A percentile compares a stretch with the other conserved stretches of the same genome.
Conservation (phyloP, 2,797 vertebrate species). For the Dermochelys coriacea region DNA sequence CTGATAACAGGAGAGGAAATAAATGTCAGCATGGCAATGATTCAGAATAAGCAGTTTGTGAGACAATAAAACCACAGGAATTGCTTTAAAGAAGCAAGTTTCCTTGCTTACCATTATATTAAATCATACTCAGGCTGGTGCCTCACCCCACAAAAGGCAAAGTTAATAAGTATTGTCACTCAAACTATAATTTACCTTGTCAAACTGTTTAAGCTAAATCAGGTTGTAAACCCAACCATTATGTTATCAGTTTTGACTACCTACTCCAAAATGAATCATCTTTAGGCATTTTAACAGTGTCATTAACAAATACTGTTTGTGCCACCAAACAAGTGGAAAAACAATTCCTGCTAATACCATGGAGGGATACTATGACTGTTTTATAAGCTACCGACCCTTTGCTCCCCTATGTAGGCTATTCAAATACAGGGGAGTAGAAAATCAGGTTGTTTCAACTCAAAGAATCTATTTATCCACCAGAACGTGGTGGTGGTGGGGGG, state of each 20-base stretch:
- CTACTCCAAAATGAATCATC: neutral
- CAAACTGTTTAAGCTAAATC: conserved; percentile 13
- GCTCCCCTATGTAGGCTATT: neutral
- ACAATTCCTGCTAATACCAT: neutral
- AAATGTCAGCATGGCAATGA: neutral
- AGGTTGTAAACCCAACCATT: neutral
- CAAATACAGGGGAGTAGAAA: neutral
- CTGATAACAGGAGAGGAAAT: conserved; percentile 36
- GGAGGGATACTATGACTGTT: neutral
- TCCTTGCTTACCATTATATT: neutral
- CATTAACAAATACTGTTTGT: neutral
- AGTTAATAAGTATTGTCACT: conserved; percentile 1
- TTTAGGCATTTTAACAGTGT: neutral
- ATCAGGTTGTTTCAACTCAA: neutral
- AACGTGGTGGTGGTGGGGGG: neutral
- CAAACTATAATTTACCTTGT: conserved; percentile 9
- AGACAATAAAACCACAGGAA: neutral
- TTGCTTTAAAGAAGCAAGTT: neutral
- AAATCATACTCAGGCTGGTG: conserved; percentile 1
- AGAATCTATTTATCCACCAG: neutral
- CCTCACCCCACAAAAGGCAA: neutral
- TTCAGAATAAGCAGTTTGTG: neutral
- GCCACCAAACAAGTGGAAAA: neutral
- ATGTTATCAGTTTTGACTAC: neutral
- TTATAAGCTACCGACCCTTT: neutral